phyloP scores from a whole-genome alignment of 23 tunicate species.

The Corella eumyota region DNA sequence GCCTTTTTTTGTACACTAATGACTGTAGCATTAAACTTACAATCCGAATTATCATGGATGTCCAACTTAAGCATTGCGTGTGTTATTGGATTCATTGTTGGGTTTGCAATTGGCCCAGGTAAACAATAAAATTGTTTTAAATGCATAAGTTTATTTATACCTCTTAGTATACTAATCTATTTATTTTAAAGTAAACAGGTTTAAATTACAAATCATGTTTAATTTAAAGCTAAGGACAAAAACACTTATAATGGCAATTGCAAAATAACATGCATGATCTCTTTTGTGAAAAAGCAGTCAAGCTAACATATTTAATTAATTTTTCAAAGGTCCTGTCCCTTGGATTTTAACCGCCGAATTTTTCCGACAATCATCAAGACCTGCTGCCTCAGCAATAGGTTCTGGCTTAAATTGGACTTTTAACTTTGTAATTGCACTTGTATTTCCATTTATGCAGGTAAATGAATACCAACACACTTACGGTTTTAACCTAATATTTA shows the following conservation, averaged over 20 bases:
- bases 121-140: too few relatives aligned
- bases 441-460: constrained; percentile 90
- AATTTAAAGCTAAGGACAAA: too few relatives aligned
- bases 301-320: too few relatives aligned
- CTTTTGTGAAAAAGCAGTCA: too few relatives aligned
- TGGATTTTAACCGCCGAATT: constrained; percentile 82
- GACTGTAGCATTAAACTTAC: constrained; percentile 55
- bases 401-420: constrained; percentile 73
- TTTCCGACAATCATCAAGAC: constrained; percentile 79
- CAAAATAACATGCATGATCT: too few relatives aligned
- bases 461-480: not conserved
- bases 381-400: constrained; percentile 67
- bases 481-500: too few relatives aligned
- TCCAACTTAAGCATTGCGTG: constrained; percentile 64
- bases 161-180: too few relatives aligned
- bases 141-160: too few relatives aligned
- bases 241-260: too few relatives aligned
- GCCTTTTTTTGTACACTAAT: constrained; percentile 48
- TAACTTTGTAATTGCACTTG: constrained; percentile 48
- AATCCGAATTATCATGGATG: constrained; percentile 38
- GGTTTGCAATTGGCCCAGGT: constrained; percentile 99
- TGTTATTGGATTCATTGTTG: constrained; percentile 79
- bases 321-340: constrained; percentile 72
- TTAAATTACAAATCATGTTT: too few relatives aligned
- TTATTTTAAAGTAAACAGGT: too few relatives aligned